These are phyloP conservation scores for Schlechtendalia chinensis DNA, from an alignment of 1,140 invertebrate species.

Conservation along the genomic window DNA sequence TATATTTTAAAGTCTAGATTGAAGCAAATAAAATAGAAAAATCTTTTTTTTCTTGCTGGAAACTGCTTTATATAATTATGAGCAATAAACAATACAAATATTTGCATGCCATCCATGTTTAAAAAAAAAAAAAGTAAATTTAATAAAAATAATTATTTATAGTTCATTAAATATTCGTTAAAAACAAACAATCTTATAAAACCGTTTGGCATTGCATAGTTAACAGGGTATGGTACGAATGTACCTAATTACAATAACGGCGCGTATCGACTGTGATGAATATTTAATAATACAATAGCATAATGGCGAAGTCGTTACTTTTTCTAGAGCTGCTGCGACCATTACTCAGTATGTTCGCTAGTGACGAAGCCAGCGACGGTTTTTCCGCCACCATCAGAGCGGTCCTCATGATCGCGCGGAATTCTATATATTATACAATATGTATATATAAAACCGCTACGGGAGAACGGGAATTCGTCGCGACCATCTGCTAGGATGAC, in stretches of 20 bases:
- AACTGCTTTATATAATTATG: too few relatives aligned
- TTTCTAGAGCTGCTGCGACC: constrained; percentile 77
- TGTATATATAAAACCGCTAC: too few relatives aligned
- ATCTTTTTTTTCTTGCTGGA: too few relatives aligned
- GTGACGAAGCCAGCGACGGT: constrained; percentile 91
- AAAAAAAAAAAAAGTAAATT: too few relatives aligned
- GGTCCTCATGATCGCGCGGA: constrained; percentile 69
- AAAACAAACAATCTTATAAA: too few relatives aligned
- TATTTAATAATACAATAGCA: constrained; percentile 25
- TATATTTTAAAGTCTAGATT: too few relatives aligned
- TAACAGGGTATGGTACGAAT: not conserved
- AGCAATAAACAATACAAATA: too few relatives aligned
- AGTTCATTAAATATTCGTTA: not conserved
- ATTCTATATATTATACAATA: not conserved
- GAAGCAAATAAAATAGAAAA: too few relatives aligned
- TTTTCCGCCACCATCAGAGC: constrained; percentile 99
- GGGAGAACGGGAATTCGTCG: too few relatives aligned
- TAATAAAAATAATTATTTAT: too few relatives aligned
- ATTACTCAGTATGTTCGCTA: constrained; percentile 93
- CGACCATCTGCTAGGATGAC: constrained; percentile 23
- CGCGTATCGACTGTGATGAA: not conserved
- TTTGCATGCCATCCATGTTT: too few relatives aligned
- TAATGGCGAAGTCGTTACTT: constrained; percentile 63
- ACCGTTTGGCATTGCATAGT: not conserved
- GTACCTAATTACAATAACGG: too few relatives aligned